Conservation (phyloP, 2,797 vertebrate genomes). For the Vultur gryphus region DNA sequence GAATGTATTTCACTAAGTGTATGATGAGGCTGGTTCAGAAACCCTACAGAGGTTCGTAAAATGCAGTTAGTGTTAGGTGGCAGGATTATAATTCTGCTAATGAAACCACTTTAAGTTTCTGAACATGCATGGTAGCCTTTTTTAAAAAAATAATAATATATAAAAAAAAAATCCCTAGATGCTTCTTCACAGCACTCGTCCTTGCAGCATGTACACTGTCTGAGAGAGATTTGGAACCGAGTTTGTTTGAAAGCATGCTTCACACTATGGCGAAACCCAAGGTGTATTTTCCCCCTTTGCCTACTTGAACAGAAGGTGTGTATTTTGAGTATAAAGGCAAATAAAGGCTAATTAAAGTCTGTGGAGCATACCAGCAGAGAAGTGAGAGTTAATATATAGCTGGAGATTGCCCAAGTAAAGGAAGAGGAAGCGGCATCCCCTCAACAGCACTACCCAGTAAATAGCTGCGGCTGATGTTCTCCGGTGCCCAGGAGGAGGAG, state of each 20-base stretch:
- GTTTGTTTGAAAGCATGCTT: not conserved
- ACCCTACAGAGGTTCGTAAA: not conserved
- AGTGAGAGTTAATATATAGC: not conserved
- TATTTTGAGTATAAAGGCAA: not conserved
- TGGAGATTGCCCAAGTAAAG: not conserved
- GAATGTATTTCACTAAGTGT: not conserved
- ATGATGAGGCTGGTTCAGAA: not conserved
- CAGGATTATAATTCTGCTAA: not conserved
- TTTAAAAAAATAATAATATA: not conserved
- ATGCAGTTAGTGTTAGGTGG: not conserved
- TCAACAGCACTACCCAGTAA: not conserved
- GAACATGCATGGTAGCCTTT: not conserved
- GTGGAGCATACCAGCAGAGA: not conserved
- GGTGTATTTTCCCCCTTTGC: not conserved
- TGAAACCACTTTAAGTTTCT: not conserved
- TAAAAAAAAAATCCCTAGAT: not conserved
- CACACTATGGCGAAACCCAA: not conserved
- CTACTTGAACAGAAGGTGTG: not conserved
- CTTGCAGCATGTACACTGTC: not conserved
- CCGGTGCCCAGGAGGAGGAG: not conserved
- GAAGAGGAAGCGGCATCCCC: not conserved
- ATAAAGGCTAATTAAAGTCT: not conserved
- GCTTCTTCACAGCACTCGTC: not conserved
- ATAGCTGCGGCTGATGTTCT: not conserved
- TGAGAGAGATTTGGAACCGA: not conserved